These are phyloP conservation scores for Chamaedrilus cognettii DNA, from an alignment of 2,888 invertebrate genomes.

Conservation along the genomic window DNA sequence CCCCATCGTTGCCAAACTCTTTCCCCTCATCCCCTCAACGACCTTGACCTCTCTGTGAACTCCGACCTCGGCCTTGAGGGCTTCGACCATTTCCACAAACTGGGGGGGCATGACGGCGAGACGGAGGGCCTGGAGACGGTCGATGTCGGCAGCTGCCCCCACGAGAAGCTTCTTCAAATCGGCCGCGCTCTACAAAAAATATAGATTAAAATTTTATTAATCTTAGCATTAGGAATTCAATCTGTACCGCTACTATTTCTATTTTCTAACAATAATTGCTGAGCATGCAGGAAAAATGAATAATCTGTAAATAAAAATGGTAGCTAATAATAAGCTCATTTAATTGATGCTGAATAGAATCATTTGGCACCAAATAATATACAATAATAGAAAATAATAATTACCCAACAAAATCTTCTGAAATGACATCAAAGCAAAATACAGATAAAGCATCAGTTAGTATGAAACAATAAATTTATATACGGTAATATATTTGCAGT, in stretches of 20 bases:
- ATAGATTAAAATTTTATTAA: not conserved
- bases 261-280: too few relatives aligned
- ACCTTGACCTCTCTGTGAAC: not conserved
- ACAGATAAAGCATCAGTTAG: too few relatives aligned
- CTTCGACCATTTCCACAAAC: not conserved
- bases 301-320: too few relatives aligned
- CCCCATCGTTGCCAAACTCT: not conserved
- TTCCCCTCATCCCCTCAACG: not conserved
- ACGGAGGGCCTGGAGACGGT: slow-evolving; percentile 4
- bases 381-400: too few relatives aligned
- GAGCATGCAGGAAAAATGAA: not conserved
- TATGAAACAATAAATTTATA: too few relatives aligned
- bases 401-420: too few relatives aligned
- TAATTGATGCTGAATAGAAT: too few relatives aligned
- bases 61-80: not conserved
- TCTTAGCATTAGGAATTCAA: not conserved
- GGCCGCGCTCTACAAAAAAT: slow-evolving; percentile 2
- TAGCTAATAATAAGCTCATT: too few relatives aligned
- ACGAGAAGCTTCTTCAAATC: slow-evolving; percentile 1
- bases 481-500: too few relatives aligned
- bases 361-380: too few relatives aligned
- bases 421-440: too few relatives aligned
- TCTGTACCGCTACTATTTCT: too few relatives aligned
- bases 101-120: not conserved
- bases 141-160: not conserved